Percentiles rank a stretch among this genome's conserved stretches.
These are phyloP conservation scores for Pyxicephalus adspersus DNA, from an alignment of 2,113 vertebrate species.

Conservation along the genomic window DNA sequence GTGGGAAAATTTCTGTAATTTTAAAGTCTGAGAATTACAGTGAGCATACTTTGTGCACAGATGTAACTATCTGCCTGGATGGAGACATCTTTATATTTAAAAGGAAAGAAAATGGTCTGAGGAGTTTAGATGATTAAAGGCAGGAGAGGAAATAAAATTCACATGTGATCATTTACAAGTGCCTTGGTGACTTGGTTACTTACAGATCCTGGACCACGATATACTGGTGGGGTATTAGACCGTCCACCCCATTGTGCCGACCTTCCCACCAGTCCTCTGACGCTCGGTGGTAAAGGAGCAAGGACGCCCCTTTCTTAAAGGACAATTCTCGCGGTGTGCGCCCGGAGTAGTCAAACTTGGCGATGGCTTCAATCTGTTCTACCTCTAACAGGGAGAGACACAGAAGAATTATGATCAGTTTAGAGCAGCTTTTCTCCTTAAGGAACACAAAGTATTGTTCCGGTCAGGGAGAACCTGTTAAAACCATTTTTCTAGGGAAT, in stretches of 20 bases:
- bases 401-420: constrained; percentile 23
- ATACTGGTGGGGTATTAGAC: constrained; percentile 97
- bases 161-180: constrained; percentile 11
- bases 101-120: too few relatives aligned
- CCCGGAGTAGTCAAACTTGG: constrained; percentile 96
- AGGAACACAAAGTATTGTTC: too few relatives aligned
- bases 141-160: not conserved
- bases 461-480: too few relatives aligned
- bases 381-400: constrained; percentile 78
- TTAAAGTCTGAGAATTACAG: too few relatives aligned
- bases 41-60: too few relatives aligned
- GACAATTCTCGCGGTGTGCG: constrained; percentile 92
- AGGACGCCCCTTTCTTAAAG: constrained; percentile 96
- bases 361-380: constrained; percentile 97
- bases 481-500: too few relatives aligned
- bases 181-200: constrained; percentile 67
- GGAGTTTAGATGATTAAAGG: not conserved
- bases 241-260: constrained; percentile 93
- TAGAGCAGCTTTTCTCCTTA: too few relatives aligned
- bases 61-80: too few relatives aligned
- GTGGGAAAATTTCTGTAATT: too few relatives aligned
- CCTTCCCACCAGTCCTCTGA: constrained; percentile 99
- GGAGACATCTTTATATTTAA: too few relatives aligned
- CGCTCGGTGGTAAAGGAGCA: constrained; percentile 92
- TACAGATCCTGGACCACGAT: constrained; percentile 98